These are phyloP conservation scores for Drosophila stalkeri DNA, from an alignment of 2,888 invertebrate species.

Conservation along the genomic window DNA sequence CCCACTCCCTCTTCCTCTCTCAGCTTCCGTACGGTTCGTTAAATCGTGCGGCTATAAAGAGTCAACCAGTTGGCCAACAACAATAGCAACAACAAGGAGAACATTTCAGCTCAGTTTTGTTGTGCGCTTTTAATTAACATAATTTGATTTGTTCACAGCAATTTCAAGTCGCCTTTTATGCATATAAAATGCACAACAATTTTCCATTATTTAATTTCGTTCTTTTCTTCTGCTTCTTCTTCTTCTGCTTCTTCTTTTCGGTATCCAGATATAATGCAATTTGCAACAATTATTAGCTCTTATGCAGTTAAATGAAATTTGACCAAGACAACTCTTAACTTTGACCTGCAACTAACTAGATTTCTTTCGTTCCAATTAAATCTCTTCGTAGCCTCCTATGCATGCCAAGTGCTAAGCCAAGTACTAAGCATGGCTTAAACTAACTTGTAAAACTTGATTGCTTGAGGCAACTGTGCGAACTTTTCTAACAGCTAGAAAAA, in stretches of 20 bases:
- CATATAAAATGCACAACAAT: conserved; percentile 54
- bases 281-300: conserved; percentile 36
- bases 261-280: conserved; percentile 18
- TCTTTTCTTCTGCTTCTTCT: background rate
- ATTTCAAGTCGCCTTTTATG: conserved; percentile 33
- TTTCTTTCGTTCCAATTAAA: conserved; percentile 22
- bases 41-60: conserved; percentile 71
- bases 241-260: background rate
- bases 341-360: conserved; percentile 17
- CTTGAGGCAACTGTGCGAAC: background rate
- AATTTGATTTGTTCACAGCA: conserved; percentile 60
- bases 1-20: background rate
- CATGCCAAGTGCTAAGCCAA: background rate
- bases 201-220: conserved; percentile 31
- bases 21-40: conserved; percentile 39
- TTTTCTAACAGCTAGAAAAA: background rate
- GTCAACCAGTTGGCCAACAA: conserved; percentile 61
- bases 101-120: conserved; percentile 49
- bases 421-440: background rate
- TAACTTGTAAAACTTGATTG: background rate
- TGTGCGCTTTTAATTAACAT: conserved; percentile 73
- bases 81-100: background rate
- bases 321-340: conserved; percentile 11
- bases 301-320: conserved; percentile 9
- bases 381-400: background rate